Evolutionary conservation across 2,888 invertebrate genomes (phyloP).

Genomic region (Furcula furcula): DNA sequence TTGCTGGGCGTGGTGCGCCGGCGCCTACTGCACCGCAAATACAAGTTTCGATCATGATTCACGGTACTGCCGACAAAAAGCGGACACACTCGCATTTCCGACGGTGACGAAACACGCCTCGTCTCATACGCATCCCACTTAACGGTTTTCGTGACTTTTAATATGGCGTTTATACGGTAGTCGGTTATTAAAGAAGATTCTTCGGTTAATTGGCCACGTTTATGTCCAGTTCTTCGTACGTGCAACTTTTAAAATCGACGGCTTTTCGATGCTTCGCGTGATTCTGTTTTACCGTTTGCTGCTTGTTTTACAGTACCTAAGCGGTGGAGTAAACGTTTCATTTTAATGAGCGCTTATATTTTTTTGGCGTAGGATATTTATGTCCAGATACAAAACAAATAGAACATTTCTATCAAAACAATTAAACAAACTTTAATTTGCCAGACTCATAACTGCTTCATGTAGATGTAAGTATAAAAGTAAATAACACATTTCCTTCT

Average conservation of each 20-base stretch:
- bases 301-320: conserved; percentile 46
- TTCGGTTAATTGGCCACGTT: conserved; percentile 64
- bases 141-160: conserved; percentile 68
- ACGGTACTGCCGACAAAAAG: conserved; percentile 54
- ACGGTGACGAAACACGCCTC: conserved; percentile 62
- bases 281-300: conserved; percentile 45
- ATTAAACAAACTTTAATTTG: too few relatives aligned
- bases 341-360: conserved; percentile 36
- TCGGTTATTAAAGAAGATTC: conserved; percentile 72
- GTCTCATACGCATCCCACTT: conserved; percentile 63
- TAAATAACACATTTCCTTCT: too few relatives aligned
- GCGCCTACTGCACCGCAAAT: conserved; percentile 59
- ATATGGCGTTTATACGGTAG: conserved; percentile 70
- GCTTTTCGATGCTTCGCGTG: conserved; percentile 45
- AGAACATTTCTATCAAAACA: too few relatives aligned
- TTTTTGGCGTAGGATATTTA: conserved; percentile 4
- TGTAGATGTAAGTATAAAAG: too few relatives aligned
- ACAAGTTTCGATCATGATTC: conserved; percentile 59
- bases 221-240: conserved; percentile 50
- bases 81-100: conserved; percentile 57
- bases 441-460: too few relatives aligned
- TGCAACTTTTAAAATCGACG: conserved; percentile 52
- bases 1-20: conserved; percentile 64
- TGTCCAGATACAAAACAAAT: background rate
- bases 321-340: conserved; percentile 41